phyloP scores from a whole-genome alignment of 2,113 vertebrate species.

The Motacilla alba region DNA sequence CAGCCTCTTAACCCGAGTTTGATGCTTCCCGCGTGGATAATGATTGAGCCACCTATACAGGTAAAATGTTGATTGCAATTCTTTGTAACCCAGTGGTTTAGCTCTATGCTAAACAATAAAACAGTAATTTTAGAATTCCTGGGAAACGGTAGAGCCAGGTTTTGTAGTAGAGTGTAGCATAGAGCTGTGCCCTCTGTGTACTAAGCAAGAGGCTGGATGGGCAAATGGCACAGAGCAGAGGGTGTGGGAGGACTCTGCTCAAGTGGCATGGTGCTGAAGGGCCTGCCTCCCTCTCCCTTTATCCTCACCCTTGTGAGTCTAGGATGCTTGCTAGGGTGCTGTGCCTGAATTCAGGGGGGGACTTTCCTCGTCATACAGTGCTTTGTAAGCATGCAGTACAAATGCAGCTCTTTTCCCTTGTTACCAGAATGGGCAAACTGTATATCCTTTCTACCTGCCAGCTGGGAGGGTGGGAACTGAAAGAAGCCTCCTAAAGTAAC shows the following conservation, averaged over 20 bases:
- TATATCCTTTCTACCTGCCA: not conserved
- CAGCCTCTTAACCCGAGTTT: constrained; percentile 95
- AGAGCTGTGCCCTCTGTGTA: not conserved
- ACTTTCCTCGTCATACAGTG: not conserved
- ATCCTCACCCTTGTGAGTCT: not conserved
- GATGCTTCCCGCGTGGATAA: constrained; percentile 98
- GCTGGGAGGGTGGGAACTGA: not conserved
- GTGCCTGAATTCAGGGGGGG: not conserved
- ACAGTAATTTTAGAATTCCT: not conserved
- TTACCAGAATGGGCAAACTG: not conserved
- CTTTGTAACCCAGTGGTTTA: not conserved
- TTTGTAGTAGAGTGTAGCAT: not conserved
- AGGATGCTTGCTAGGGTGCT: not conserved
- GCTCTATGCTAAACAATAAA: not conserved
- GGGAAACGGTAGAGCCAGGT: not conserved
- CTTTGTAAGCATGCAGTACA: not conserved
- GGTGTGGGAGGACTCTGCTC: not conserved
- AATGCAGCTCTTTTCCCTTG: not conserved
- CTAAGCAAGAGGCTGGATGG: not conserved
- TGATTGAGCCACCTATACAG: constrained; percentile 90
- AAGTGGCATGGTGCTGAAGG: not conserved
- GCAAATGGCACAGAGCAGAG: not conserved
- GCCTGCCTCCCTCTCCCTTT: not conserved
- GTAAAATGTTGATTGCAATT: constrained; percentile 58
- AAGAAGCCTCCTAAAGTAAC: not conserved